Conservation (phyloP, 2,888 invertebrate species). For the Ashinkailepas kermadecensis region DNA sequence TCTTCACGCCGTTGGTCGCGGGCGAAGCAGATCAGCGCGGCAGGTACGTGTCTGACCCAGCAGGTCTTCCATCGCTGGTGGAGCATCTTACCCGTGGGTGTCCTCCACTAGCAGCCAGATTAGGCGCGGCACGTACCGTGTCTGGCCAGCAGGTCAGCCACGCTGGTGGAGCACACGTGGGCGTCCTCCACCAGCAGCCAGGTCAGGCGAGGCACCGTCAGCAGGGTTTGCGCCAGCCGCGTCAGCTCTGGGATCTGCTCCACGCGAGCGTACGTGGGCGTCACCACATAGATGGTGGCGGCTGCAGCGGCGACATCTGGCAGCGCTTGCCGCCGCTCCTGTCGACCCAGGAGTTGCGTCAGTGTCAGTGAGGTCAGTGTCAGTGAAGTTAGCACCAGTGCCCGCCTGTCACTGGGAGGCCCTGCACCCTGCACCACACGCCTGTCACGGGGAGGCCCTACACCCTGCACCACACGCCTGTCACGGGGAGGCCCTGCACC, state of each 20-base stretch:
- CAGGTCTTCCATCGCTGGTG: constrained; percentile 26
- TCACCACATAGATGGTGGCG: neutral
- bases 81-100: constrained; percentile 30
- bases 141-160: constrained; percentile 29
- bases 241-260: constrained; percentile 34
- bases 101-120: constrained; percentile 34
- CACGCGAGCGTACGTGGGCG: constrained; percentile 1
- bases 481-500: too few relatives aligned
- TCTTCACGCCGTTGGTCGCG: too few relatives aligned
- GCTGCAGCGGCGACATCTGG: neutral
- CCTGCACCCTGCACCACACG: too few relatives aligned
- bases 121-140: constrained; percentile 24
- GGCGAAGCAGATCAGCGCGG: constrained; percentile 30
- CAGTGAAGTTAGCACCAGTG: too few relatives aligned
- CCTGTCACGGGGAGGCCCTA: too few relatives aligned
- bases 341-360: neutral
- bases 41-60: constrained; percentile 28
- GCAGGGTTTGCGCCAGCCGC: constrained; percentile 33
- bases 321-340: neutral
- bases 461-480: too few relatives aligned
- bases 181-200: constrained; percentile 34
- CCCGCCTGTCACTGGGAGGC: too few relatives aligned
- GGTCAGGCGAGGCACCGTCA: constrained; percentile 31
- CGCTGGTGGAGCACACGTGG: constrained; percentile 28
- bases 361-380: too few relatives aligned